Base-by-base conservation (phyloP, 2,113 vertebrate species). In the Eulacestoma nigropectus region DNA sequence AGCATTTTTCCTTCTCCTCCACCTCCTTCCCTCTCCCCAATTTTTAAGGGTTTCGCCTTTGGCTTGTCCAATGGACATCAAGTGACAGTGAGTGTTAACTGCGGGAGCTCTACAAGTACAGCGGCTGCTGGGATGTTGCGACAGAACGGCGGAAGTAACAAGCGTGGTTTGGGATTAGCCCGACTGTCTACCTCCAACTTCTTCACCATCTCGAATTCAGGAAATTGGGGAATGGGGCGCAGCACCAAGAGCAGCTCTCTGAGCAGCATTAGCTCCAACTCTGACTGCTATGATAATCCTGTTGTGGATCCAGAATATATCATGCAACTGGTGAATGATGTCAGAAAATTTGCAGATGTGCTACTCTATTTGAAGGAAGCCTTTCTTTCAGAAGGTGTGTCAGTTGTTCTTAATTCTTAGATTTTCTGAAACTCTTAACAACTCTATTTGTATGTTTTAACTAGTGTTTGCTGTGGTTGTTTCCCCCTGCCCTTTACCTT, bases 301-400 rank as follows among this genome's bases (percentile, higher is more conserved):
- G 79, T 96, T 88, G 98, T 99, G 35, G 99, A 99, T 93, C 98
- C 99, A 25, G 98, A 99, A 89, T 99, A 99, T 85, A 99, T 99
- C 93, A 99, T 99, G 99, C 99, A 99, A 94, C 97, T 99, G 96
- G 99, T 99, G 96, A 99, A 98, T 4, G 99, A 99, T 22, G 99
- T 99, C 94, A 98, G 99, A 87, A 99, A 98, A 95, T 99, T 99
- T 97, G 99, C 99, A 18, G 99, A 99, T 42, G 98, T 99, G 90
- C 98, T 99, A 27, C 97, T 99, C 2, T 99, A 98, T 90, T 98
- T 99, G 90, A 99, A 99, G 97, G 99, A 99, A 95, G 98, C 99
- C 49, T 98, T 99, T 97, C 96, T 98, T 98, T 98, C 98, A 92
- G 98, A 98, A 98, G 99, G 98, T 99, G 91, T 67, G 98, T 97